Conservation (phyloP, 30 jellyfish, hydroid and myxozoan species). For the Morbakka virulenta region DNA sequence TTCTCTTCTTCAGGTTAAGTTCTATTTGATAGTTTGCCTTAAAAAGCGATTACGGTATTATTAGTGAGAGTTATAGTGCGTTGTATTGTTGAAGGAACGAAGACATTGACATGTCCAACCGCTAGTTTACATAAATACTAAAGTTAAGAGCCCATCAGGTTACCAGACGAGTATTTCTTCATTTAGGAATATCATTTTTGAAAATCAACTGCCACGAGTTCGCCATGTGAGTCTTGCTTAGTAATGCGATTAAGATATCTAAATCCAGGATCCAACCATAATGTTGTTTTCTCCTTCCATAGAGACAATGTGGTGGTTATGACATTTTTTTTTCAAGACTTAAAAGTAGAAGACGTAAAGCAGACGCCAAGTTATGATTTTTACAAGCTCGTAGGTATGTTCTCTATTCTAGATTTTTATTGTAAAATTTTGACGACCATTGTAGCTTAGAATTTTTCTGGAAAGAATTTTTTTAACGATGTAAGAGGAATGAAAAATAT, state of each 20-base stretch:
- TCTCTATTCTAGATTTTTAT: neutral
- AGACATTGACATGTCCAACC: too few relatives aligned
- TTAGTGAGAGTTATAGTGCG: too few relatives aligned
- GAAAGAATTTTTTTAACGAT: too few relatives aligned
- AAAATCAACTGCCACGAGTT: neutral
- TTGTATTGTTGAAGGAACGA: too few relatives aligned
- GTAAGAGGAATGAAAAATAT: too few relatives aligned
- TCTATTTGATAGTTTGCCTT: too few relatives aligned
- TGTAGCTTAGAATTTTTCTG: neutral
- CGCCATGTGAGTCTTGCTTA: neutral
- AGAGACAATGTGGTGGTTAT: slow-evolving; percentile 89
- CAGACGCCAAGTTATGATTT: slow-evolving; percentile 86
- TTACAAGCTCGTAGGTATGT: slow-evolving; percentile 86
- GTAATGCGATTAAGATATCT: neutral
- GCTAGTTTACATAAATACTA: too few relatives aligned
- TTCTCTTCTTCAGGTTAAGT: too few relatives aligned
- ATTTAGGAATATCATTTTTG: too few relatives aligned
- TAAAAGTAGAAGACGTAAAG: slow-evolving; percentile 72
- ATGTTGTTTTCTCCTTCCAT: neutral
- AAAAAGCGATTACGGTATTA: too few relatives aligned
- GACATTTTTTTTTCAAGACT: slow-evolving; percentile 80
- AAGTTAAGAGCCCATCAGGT: too few relatives aligned
- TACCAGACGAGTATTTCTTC: too few relatives aligned
- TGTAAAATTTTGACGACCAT: neutral
- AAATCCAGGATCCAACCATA: neutral